Base-by-base conservation (phyloP, 2,113 vertebrate genomes). In the Narcine bancroftii region DNA sequence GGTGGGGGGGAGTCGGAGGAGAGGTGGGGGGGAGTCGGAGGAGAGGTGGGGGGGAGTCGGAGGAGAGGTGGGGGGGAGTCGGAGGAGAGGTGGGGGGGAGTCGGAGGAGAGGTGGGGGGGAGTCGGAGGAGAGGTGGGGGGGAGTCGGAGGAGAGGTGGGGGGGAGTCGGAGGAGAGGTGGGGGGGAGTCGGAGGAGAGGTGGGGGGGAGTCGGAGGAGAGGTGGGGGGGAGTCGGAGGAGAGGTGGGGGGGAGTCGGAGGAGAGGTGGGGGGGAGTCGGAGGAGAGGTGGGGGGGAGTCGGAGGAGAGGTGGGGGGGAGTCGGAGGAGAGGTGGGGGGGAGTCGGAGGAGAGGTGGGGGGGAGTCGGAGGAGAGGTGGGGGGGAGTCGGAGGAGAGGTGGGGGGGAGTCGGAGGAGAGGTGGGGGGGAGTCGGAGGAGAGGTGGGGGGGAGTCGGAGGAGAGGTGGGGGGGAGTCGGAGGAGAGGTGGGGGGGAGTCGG, bases 271-370 rank as follows among this genome's bases (percentile, higher is more conserved):
- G 66, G 91, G 85, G 26, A 24, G 92, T 69, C 15, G 10, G 66
- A 66, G 45, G 47, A 63, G 6, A 71, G 39, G 29, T 11, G 6
- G 63, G 9, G 0, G 60, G 36, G 17, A 19, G 56, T 19, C n/a
- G 17, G 39, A 19, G 42, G 21, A 36, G n/a, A 36, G n/a, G 1
- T 0, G 15, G n/a, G 36, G 26, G 5, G 3, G 3, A 2, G 2
- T 2, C 2, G 0, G 19, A 24, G 21, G 6, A 15, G 11, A 39
- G 2, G 7, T 0, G 21, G 29, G 36, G 7, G 1, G 26, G 19
- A 33, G 56, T 4, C 19, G 10, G 11, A 11, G 42, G 0, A 56
- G 89, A 7, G 36, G 36, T 10, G n/a, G 60, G 29, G 29, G 60
- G 36, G 36, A 39, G 36, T n/a, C 0, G n/a, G 33, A n/a, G 1